Conservation (phyloP, 2,888 invertebrate species). For the Digitonthophagus gazella region DNA sequence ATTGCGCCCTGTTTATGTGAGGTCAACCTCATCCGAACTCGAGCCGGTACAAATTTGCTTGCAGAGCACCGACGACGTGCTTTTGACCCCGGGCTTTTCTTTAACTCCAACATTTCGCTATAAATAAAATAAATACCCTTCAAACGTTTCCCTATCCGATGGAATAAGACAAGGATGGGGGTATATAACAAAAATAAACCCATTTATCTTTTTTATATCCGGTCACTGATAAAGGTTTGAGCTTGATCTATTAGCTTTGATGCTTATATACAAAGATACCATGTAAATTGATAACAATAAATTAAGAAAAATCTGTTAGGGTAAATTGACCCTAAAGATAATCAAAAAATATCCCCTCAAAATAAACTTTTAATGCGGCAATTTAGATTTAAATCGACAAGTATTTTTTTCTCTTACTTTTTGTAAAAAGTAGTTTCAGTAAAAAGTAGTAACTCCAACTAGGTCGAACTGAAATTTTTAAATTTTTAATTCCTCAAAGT, state of each 20-base stretch:
- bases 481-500: too few relatives aligned
- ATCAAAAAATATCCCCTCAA: too few relatives aligned
- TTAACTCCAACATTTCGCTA: slow-evolving; percentile 1
- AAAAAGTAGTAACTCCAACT: not conserved
- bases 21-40: slow-evolving; percentile 18
- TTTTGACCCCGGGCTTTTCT: not conserved
- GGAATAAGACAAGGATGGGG: not conserved
- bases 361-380: too few relatives aligned
- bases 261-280: slow-evolving; percentile 22
- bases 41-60: slow-evolving; percentile 17
- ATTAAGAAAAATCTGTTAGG: not conserved
- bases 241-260: slow-evolving; percentile 24
- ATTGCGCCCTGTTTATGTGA: slow-evolving; percentile 18
- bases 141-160: not conserved
- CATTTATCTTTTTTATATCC: slow-evolving; percentile 26
- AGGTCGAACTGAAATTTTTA: too few relatives aligned
- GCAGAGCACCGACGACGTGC: not conserved
- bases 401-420: too few relatives aligned
- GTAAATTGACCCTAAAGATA: not conserved
- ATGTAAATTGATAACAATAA: slow-evolving; percentile 28
- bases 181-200: slow-evolving; percentile 26
- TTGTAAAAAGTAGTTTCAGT: too few relatives aligned
- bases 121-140: slow-evolving; percentile 14
- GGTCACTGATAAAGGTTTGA: slow-evolving; percentile 20
- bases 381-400: too few relatives aligned